These are phyloP conservation scores for Raja brachyura DNA, from an alignment of 2,113 vertebrate genomes.

Conservation along the genomic window DNA sequence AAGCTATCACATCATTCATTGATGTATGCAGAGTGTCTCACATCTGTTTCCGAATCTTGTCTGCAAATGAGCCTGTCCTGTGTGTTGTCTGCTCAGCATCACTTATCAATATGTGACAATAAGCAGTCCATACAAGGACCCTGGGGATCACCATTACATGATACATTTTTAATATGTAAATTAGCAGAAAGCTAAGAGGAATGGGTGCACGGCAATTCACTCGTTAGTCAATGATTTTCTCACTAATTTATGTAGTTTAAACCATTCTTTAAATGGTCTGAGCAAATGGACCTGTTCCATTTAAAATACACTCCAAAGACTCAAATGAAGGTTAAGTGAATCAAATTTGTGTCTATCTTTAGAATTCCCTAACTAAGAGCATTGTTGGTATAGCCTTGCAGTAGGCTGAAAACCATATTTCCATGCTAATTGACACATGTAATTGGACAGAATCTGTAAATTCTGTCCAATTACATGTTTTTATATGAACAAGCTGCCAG, in stretches of 20 bases:
- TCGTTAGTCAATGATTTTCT: not conserved
- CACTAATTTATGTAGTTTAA: not conserved
- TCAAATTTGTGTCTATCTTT: too few species aligned
- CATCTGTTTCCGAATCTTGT: not conserved
- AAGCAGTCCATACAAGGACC: not conserved
- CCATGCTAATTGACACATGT: too few species aligned
- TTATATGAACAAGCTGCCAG: too few species aligned
- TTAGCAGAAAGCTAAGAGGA: not conserved
- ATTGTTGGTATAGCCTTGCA: too few species aligned
- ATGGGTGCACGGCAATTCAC: not conserved
- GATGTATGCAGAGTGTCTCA: not conserved
- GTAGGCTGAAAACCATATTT: too few species aligned
- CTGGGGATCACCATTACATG: not conserved
- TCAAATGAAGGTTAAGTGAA: not conserved
- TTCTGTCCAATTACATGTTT: too few species aligned
- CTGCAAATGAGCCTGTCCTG: not conserved
- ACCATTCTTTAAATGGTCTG: not conserved
- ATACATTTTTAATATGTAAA: not conserved
- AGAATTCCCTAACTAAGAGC: too few species aligned
- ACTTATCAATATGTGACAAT: not conserved
- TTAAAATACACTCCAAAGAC: not conserved
- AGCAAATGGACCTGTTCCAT: not conserved
- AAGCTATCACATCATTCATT: not conserved
- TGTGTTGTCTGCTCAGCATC: not conserved
- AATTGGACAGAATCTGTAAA: not conserved